Base-by-base conservation (phyloP, 1,140 invertebrate species). In the Rhagoletis pomonella region DNA sequence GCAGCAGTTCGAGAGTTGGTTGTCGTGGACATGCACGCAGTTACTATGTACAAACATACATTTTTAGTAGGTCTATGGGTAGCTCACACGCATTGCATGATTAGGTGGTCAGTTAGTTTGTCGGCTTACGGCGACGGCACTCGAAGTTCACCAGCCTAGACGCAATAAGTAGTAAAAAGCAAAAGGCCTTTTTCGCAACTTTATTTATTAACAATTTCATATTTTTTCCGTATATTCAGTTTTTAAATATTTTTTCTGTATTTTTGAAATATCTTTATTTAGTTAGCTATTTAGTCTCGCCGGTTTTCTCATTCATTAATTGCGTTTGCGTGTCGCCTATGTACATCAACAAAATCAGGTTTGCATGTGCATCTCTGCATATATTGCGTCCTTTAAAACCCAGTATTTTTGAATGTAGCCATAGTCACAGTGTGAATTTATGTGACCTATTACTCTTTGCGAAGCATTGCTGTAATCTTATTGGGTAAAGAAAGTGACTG, bases 301-400 rank as follows among this genome's bases (percentile, higher is more conserved):
- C 73, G 42, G 17, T 81, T 81, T 81, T 19, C 50, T 81, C n/a
- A 29, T 65, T 87, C 87, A 86, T 88, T 84, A 88, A 88, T 86
- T 88, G 87, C 73, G 64, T 64, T 88, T 87, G 86, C 87, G 86
- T 88, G 87, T 87, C 62, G 86, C 77, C 60, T 81, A 29, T 84
- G 59, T 29, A 85, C 59, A 42, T 14, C 84, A 29, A 29, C 29
- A 29, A 29, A 29, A 29, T 29, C 29, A 29, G 29, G 29, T 29
- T 29, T 29, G 29, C 29, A 29, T 29, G 29, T 29, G 29, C 29
- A 29, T 55, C 47, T 39, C n/a, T 55, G 47, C 73, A 81, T 55
- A 81, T 81, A n/a, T 55, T 81, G 39, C 55, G 44, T 81, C 73
- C 73, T 81, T 81, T 42, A 73, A 47, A 73, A 29, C 29, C 29